Evolutionary conservation across 1,140 invertebrate species (phyloP).

Genomic region (Drosophila aff.): DNA sequence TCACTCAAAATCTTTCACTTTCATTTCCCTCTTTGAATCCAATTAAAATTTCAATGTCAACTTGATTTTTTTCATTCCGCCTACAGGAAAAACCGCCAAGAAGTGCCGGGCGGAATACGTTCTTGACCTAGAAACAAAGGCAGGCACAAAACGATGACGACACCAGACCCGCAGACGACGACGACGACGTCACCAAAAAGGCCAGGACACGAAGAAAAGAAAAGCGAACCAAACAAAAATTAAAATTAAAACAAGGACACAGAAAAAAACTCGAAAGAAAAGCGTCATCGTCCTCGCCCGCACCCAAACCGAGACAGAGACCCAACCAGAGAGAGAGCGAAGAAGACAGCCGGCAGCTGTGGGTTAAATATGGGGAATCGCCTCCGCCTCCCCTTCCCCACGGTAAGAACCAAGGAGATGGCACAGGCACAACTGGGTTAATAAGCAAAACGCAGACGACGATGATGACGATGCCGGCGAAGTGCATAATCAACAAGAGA

Average conservation of each 20-base stretch:
- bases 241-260: slow-evolving; percentile 84
- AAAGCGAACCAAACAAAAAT: slow-evolving; percentile 82
- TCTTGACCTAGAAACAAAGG: slow-evolving; percentile 85
- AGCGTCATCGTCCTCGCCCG: slow-evolving; percentile 43
- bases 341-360: slow-evolving; percentile 63
- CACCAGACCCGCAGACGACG: slow-evolving; percentile 45
- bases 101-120: slow-evolving; percentile 60
- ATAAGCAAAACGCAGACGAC: slow-evolving; percentile 74
- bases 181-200: slow-evolving; percentile 71
- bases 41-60: slow-evolving; percentile 66
- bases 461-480: slow-evolving; percentile 61
- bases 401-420: slow-evolving; percentile 18
- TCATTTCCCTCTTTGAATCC: slow-evolving; percentile 5
- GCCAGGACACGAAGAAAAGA: slow-evolving; percentile 53
- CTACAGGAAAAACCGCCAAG: slow-evolving; percentile 30
- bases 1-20: not conserved
- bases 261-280: slow-evolving; percentile 59
- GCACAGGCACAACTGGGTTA: slow-evolving; percentile 70
- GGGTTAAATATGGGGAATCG: slow-evolving; percentile 33
- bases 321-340: not conserved
- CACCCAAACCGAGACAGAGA: slow-evolving; percentile 21
- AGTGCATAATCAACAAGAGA: slow-evolving; percentile 78
- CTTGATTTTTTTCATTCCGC: not conserved
- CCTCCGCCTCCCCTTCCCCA: not conserved
- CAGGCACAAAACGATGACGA: slow-evolving; percentile 71